phyloP scores from a whole-genome alignment of 2,888 invertebrate species.

The Stictocephala bisonia region DNA sequence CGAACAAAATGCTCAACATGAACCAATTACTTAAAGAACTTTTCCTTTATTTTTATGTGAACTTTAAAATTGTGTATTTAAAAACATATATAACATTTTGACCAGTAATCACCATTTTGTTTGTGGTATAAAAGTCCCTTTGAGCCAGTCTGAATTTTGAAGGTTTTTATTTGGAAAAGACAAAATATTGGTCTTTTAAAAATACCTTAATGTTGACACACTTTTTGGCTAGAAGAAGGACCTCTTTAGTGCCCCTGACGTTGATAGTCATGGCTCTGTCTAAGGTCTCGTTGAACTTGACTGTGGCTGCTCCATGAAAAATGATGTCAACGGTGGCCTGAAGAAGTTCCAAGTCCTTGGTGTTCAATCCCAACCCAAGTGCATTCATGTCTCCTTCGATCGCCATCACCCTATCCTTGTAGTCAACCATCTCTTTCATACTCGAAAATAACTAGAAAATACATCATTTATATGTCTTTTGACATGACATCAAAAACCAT shows the following conservation, averaged over 20 bases:
- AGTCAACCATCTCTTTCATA: constrained; percentile 61
- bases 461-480: neutral
- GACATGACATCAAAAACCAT: neutral
- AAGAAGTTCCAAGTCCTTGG: constrained; percentile 14
- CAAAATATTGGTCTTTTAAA: too few species aligned
- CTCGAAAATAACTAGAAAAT: constrained; percentile 35
- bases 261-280: constrained; percentile 45
- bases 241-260: constrained; percentile 36
- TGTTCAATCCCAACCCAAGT: constrained; percentile 17
- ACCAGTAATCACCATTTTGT: too few species aligned
- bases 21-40: too few species aligned
- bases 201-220: constrained; percentile 47
- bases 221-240: constrained; percentile 31
- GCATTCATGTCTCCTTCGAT: constrained; percentile 12
- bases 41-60: too few species aligned
- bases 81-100: too few species aligned
- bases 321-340: constrained; percentile 34
- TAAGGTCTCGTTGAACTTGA: constrained; percentile 48
- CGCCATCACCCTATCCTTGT: neutral
- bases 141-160: too few species aligned
- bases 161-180: neutral
- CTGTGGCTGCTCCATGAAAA: constrained; percentile 49
- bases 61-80: too few species aligned
- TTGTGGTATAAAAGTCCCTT: too few species aligned
- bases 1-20: too few species aligned